Conservation (phyloP, 2,888 invertebrate genomes). For the Synanthedon andrenaeformis region DNA sequence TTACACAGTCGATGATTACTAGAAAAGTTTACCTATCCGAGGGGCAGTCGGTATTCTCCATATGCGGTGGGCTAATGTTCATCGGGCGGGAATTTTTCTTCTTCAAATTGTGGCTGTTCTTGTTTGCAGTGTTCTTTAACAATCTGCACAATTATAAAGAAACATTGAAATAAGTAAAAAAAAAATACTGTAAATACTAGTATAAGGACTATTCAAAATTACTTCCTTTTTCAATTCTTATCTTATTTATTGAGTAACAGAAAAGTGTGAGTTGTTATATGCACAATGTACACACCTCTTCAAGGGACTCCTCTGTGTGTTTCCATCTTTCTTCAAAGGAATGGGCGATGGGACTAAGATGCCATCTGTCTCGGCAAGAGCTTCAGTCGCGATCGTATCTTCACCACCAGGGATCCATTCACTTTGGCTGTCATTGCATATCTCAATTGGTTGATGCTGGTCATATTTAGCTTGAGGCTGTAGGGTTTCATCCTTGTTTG, state of each 20-base stretch:
- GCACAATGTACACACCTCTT: slow-evolving; percentile 32
- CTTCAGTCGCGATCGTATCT: slow-evolving; percentile 45
- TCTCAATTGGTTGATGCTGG: not conserved
- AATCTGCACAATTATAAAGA: slow-evolving; percentile 22
- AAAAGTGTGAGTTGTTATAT: too few relatives aligned
- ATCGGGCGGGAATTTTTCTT: slow-evolving; percentile 37
- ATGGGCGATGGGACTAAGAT: slow-evolving; percentile 7
- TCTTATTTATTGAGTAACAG: too few relatives aligned
- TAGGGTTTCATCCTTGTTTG: not conserved
- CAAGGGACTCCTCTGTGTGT: slow-evolving; percentile 41
- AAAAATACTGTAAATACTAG: too few relatives aligned
- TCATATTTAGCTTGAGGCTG: not conserved
- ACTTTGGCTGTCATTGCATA: slow-evolving; percentile 20
- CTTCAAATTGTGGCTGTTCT: slow-evolving; percentile 32
- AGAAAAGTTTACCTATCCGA: slow-evolving; percentile 40
- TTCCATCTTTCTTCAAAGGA: slow-evolving; percentile 30
- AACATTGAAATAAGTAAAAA: too few relatives aligned
- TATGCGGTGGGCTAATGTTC: slow-evolving; percentile 41
- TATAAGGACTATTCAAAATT: too few relatives aligned
- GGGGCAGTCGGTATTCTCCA: slow-evolving; percentile 49
- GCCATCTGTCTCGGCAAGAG: slow-evolving; percentile 19
- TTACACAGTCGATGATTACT: not conserved
- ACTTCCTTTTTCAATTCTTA: too few relatives aligned
- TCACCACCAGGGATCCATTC: slow-evolving; percentile 56
- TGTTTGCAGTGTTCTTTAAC: slow-evolving; percentile 49